Conservation (phyloP, 2,797 vertebrate genomes). For the Anisognathus igniventris region DNA sequence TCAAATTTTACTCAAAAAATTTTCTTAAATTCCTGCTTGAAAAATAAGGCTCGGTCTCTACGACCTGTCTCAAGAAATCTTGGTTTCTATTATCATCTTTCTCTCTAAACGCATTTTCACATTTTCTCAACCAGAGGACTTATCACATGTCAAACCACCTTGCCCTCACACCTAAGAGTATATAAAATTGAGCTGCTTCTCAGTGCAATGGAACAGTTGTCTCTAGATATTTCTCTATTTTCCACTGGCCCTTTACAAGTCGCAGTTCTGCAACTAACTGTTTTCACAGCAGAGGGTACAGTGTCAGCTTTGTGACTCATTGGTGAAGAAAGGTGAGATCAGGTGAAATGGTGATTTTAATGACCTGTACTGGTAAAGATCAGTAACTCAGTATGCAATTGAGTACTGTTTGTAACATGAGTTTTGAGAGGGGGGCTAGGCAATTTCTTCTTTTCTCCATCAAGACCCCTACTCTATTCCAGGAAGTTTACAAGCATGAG, state of each 20-base stretch:
- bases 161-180: neutral
- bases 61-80: neutral
- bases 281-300: neutral
- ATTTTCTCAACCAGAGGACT: neutral
- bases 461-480: neutral
- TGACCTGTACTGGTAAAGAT: neutral
- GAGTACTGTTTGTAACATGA: neutral
- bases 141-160: neutral
- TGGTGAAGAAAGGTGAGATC: neutral
- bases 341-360: neutral
- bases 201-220: neutral
- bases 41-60: neutral
- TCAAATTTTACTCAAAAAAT: neutral
- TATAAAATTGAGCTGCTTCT: neutral
- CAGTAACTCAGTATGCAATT: neutral
- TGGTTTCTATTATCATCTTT: neutral
- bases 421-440: fast-evolving
- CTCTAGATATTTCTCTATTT: neutral
- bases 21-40: neutral
- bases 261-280: neutral
- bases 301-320: neutral
- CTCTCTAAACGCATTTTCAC: neutral
- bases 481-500: neutral
- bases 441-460: neutral
- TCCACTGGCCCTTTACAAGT: neutral